phyloP scores from a whole-genome alignment of 2,888 invertebrate species.

The Geotrupes spiniger region DNA sequence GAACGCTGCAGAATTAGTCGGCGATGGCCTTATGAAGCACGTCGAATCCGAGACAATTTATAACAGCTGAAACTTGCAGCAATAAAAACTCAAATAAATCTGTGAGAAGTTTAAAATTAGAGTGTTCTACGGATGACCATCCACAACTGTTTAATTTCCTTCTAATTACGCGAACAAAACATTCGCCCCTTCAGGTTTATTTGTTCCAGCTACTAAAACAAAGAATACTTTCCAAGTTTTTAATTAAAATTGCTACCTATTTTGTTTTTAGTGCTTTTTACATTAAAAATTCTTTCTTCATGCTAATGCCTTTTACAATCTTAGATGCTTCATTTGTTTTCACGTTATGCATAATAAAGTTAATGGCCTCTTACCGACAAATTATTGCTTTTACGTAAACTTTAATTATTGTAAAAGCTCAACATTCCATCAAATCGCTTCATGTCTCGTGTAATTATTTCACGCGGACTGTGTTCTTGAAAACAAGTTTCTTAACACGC shows the following conservation, averaged over 20 bases:
- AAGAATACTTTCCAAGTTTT: conserved; percentile 51
- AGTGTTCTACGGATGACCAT: conserved; percentile 40
- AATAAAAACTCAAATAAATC: conserved; percentile 41
- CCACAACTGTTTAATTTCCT: conserved; percentile 47
- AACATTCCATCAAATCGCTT: neutral
- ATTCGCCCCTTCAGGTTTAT: conserved; percentile 46
- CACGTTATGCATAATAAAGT: conserved; percentile 4
- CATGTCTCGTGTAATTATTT: too few species aligned
- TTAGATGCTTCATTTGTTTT: neutral
- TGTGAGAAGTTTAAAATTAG: conserved; percentile 40
- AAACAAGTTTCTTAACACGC: too few species aligned
- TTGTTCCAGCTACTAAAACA: conserved; percentile 46
- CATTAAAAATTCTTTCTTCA: conserved; percentile 7
- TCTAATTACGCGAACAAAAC: conserved; percentile 49
- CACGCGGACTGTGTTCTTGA: too few species aligned
- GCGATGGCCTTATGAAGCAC: conserved; percentile 40
- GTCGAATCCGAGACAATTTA: conserved; percentile 41
- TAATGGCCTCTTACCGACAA: conserved; percentile 3
- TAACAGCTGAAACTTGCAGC: conserved; percentile 34
- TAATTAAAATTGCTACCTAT: conserved; percentile 51
- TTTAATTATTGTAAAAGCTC: conserved; percentile 2
- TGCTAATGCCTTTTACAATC: conserved; percentile 5
- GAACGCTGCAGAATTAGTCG: conserved; percentile 37
- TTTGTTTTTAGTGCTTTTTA: conserved; percentile 46
- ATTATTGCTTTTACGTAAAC: conserved; percentile 3